Evolutionary conservation across 2,888 invertebrate species (phyloP).

Genomic region (Clepsis dumicolana): DNA sequence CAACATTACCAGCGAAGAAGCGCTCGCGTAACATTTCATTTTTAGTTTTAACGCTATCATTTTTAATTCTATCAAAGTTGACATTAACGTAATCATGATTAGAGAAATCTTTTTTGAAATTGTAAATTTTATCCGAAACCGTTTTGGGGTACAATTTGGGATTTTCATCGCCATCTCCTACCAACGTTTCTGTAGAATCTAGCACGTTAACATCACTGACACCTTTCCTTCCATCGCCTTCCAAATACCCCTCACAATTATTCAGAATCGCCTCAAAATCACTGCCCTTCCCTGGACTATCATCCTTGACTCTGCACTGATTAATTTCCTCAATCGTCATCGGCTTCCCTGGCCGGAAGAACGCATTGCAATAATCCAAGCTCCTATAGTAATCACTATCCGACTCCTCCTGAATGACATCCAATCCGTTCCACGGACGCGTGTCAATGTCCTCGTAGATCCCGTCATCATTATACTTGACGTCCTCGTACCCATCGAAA

Average conservation of each 20-base stretch:
- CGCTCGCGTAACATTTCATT: conserved; percentile 74
- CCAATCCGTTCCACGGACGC: conserved; percentile 67
- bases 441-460: conserved; percentile 75
- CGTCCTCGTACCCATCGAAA: conserved; percentile 51
- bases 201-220: background rate
- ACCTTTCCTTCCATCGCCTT: conserved; percentile 10
- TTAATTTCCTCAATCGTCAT: conserved; percentile 55
- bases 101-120: conserved; percentile 78
- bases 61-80: conserved; percentile 54
- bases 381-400: conserved; percentile 82
- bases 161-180: conserved; percentile 44
- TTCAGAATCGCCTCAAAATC: conserved; percentile 63
- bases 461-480: conserved; percentile 67
- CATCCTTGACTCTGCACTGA: conserved; percentile 47
- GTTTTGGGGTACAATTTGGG: conserved; percentile 71
- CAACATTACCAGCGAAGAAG: conserved; percentile 66
- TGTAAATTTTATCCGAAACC: conserved; percentile 73
- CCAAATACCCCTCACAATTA: conserved; percentile 60
- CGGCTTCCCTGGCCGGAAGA: conserved; percentile 52
- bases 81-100: conserved; percentile 76
- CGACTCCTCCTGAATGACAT: conserved; percentile 80
- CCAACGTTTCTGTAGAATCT: conserved; percentile 24
- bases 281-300: conserved; percentile 47
- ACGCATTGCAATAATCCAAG: conserved; percentile 73
- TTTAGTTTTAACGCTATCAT: conserved; percentile 52